Percentiles rank a stretch among this genome's conserved stretches.
Conservation (phyloP, 2,113 vertebrate genomes). For the Sitta europaea region DNA sequence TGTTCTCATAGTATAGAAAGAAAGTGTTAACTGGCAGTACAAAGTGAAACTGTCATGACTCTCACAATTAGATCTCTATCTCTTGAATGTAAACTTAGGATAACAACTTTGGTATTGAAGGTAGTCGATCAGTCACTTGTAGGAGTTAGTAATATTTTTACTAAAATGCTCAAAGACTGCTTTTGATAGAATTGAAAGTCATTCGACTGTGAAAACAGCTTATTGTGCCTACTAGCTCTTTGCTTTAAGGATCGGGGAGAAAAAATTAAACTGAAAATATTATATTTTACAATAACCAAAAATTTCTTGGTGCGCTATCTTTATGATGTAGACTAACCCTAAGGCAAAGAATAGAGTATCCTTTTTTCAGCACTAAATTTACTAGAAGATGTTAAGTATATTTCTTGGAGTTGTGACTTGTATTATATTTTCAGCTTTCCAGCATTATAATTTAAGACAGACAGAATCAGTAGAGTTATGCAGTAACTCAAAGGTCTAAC, state of each 20-base stretch:
- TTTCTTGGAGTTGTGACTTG: neutral
- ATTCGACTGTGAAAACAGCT: neutral
- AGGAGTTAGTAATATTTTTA: slow-evolving; percentile 44
- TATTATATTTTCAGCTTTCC: neutral
- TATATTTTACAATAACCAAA: slow-evolving; percentile 23
- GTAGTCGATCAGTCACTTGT: slow-evolving; percentile 48
- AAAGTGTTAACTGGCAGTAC: slow-evolving; percentile 13
- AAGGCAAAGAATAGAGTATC: neutral
- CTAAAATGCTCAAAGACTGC: neutral
- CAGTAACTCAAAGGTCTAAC: neutral
- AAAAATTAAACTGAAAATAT: neutral
- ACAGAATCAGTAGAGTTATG: neutral
- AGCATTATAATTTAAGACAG: neutral
- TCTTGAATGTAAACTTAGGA: slow-evolving; percentile 64
- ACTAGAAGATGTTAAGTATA: neutral
- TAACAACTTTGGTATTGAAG: slow-evolving; percentile 62
- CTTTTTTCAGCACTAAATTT: neutral
- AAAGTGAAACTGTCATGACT: slow-evolving; percentile 57
- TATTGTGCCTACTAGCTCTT: neutral
- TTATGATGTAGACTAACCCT: neutral
- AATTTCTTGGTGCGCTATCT: neutral
- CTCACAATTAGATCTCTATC: slow-evolving; percentile 53
- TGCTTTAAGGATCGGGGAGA: neutral
- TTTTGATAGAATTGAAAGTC: slow-evolving; percentile 8
- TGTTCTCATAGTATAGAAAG: neutral